Percentiles rank a stretch among this genome's conserved stretches.
phyloP scores from a whole-genome alignment of 2,797 vertebrate genomes.

The Molothrus ater region DNA sequence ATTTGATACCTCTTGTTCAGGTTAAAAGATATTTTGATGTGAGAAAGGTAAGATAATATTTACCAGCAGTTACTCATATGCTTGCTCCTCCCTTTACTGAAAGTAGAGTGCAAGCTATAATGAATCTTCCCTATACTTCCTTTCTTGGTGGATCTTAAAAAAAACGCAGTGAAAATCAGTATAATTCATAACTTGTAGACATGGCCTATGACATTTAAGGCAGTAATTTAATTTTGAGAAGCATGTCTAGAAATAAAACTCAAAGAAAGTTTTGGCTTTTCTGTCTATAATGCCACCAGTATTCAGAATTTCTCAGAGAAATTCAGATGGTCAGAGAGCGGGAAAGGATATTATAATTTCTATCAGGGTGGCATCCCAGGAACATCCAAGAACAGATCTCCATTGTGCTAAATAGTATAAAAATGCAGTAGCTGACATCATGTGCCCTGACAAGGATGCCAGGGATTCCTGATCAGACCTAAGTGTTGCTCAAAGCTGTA shows the following conservation, averaged over 20 bases:
- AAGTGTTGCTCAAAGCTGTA: background rate
- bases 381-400: background rate
- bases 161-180: background rate
- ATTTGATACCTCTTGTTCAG: conserved; percentile 1
- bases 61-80: background rate
- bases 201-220: background rate
- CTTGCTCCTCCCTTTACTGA: background rate
- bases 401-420: background rate
- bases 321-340: background rate
- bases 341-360: background rate
- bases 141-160: background rate
- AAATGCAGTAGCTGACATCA: background rate
- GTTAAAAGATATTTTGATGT: background rate
- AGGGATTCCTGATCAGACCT: background rate
- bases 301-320: background rate
- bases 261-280: background rate
- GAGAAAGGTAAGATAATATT: background rate
- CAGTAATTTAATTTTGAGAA: background rate
- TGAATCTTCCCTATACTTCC: background rate
- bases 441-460: background rate
- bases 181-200: background rate
- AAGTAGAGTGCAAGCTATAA: background rate
- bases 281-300: background rate
- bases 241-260: background rate
- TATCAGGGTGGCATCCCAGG: background rate